A percentile compares a stretch with the other conserved stretches of the same genome.
Conservation (phyloP, 2,797 vertebrate species). For the Xenopus petersii region DNA sequence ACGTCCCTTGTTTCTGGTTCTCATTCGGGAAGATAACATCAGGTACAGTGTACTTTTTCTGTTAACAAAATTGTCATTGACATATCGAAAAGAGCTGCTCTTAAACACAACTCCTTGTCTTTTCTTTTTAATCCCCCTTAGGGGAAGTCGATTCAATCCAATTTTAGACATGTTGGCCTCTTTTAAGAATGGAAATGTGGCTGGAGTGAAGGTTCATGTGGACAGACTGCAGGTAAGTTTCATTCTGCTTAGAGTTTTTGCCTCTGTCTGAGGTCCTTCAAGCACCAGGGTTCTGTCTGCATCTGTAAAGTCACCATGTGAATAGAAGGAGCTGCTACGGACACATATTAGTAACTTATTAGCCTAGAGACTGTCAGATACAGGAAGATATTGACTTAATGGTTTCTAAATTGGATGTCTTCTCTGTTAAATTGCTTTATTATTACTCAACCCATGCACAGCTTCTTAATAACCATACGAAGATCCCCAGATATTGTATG, state of each 20-base stretch:
- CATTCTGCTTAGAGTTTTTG: no score
- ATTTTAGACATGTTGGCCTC: slow-evolving; percentile 94
- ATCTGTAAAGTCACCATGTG: no score
- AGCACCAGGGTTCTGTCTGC: no score
- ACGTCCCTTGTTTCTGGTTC: slow-evolving; percentile 89
- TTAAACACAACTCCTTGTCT: background rate
- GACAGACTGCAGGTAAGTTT: slow-evolving; percentile 89
- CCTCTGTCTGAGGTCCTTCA: no score
- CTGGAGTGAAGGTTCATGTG: slow-evolving; percentile 94
- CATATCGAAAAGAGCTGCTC: background rate
- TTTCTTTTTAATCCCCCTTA: slow-evolving; percentile 52
- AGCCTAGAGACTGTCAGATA: no score
- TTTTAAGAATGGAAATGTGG: slow-evolving; percentile 88
- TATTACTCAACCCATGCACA: no score
- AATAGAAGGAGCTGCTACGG: no score
- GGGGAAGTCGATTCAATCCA: slow-evolving; percentile 94
- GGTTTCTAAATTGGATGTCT: no score
- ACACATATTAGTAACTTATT: background rate
- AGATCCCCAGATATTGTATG: no score
- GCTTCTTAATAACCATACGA: no score
- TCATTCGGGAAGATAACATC: slow-evolving; percentile 97
- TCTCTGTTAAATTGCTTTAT: no score
- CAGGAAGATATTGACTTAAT: no score
- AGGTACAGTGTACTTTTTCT: slow-evolving; percentile 66
- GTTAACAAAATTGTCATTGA: background rate